Evolutionary conservation across 2,797 vertebrate species (phyloP).

Genomic region (Sebastes baramenuke): DNA sequence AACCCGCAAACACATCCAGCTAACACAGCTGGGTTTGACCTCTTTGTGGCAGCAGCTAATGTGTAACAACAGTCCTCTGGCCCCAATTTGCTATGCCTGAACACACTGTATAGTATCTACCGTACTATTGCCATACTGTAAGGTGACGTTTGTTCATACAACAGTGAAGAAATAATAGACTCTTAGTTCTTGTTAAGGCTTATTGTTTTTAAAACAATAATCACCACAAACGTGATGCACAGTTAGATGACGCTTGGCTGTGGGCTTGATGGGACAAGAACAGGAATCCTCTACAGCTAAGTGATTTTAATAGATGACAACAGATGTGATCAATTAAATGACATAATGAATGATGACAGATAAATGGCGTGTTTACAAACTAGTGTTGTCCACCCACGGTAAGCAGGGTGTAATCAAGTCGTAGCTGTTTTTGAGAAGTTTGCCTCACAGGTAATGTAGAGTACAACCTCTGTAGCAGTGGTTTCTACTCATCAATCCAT

Average conservation of each 20-base stretch:
- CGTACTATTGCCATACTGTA: constrained; percentile 9
- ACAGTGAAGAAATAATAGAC: not conserved
- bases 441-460: constrained; percentile 5
- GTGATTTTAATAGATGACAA: constrained; percentile 35
- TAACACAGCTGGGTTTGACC: constrained; percentile 52
- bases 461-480: not conserved
- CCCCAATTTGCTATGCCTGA: constrained; percentile 55
- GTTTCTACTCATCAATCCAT: constrained; percentile 3
- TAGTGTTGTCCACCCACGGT: constrained; percentile 40
- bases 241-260: not conserved
- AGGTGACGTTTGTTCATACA: constrained; percentile 1
- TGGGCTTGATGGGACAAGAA: constrained; percentile 6
- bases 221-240: not conserved
- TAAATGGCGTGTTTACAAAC: constrained; percentile 51
- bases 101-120: constrained; percentile 27
- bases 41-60: constrained; percentile 57
- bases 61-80: constrained; percentile 57
- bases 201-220: constrained; percentile 14
- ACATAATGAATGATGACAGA: constrained; percentile 52
- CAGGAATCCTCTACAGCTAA: constrained; percentile 15
- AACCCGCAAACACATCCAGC: constrained; percentile 13
- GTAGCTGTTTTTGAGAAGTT: constrained; percentile 11
- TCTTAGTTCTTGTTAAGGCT: not conserved
- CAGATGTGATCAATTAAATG: constrained; percentile 47
- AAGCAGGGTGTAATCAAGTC: constrained; percentile 34